Percentiles rank a stretch among this genome's conserved stretches.
phyloP scores from a whole-genome alignment of 2,113 vertebrate genomes.

The Plestiodon gilberti region DNA sequence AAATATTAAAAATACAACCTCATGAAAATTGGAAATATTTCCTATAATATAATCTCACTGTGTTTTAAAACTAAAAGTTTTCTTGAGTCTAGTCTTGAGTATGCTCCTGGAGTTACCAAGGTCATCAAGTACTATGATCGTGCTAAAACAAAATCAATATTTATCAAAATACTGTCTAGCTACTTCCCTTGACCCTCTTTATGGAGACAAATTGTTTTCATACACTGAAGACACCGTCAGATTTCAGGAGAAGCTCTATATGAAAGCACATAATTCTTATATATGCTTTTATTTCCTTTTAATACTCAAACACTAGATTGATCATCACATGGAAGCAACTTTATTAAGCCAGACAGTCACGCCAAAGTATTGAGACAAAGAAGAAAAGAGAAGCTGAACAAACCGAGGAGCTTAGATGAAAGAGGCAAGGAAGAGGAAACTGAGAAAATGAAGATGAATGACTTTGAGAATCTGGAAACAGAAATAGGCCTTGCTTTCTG shows the following conservation, averaged over 20 bases:
- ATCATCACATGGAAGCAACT: constrained; percentile 10
- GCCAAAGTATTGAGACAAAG: constrained; percentile 16
- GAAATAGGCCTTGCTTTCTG: constrained; percentile 77
- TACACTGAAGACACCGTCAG: constrained; percentile 26
- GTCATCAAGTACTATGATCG: constrained; percentile 50
- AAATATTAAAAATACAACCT: not conserved
- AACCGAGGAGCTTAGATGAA: not conserved
- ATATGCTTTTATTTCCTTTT: constrained; percentile 7
- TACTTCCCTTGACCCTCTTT: constrained; percentile 39
- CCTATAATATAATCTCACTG: not conserved
- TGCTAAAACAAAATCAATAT: constrained; percentile 46
- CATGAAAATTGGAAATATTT: not conserved
- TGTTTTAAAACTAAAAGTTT: not conserved
- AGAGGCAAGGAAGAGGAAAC: constrained; percentile 18
- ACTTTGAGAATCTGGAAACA: constrained; percentile 74
- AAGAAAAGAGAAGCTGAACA: constrained; percentile 35
- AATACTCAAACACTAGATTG: constrained; percentile 21
- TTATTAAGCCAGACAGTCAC: constrained; percentile 1
- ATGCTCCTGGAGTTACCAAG: constrained; percentile 40
- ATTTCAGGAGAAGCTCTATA: constrained; percentile 15
- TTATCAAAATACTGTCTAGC: constrained; percentile 44
- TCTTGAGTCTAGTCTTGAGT: constrained; percentile 11
- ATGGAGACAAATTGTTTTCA: constrained; percentile 47
- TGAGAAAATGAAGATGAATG: constrained; percentile 58
- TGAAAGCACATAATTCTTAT: constrained; percentile 11